Evolutionary conservation across 2,888 invertebrate species (phyloP).

Genomic region (Galerucella calmariensis): DNA sequence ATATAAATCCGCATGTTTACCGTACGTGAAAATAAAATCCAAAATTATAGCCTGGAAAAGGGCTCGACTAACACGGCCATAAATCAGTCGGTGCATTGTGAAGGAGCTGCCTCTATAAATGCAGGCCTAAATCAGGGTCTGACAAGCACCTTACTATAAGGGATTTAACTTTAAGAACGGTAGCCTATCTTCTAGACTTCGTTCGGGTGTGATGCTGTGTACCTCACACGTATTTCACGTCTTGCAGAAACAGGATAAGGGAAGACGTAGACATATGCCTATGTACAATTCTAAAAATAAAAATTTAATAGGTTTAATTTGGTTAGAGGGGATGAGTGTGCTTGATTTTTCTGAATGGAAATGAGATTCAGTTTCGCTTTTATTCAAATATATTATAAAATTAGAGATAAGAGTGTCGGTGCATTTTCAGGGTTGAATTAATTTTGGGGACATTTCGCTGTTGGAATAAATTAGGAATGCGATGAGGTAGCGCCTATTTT

Average conservation of each 20-base stretch:
- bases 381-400: conserved; percentile 48
- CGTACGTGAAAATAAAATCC: conserved; percentile 54
- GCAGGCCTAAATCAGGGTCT: conserved; percentile 63
- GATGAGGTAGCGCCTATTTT: conserved; percentile 40
- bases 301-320: neutral
- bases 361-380: conserved; percentile 44
- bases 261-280: conserved; percentile 5
- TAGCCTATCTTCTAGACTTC: conserved; percentile 43
- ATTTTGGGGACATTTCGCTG: conserved; percentile 37
- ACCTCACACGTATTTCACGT: conserved; percentile 30
- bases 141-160: conserved; percentile 61
- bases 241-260: conserved; percentile 29
- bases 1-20: conserved; percentile 33
- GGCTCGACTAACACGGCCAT: conserved; percentile 61
- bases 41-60: conserved; percentile 53
- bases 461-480: conserved; percentile 41
- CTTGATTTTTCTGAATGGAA: neutral
- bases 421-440: conserved; percentile 41
- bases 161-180: conserved; percentile 60
- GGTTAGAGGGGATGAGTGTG: neutral
- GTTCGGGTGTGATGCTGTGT: conserved; percentile 33
- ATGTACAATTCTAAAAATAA: neutral
- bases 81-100: conserved; percentile 59
- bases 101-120: conserved; percentile 61
- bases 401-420: conserved; percentile 44